Conservation (phyloP, 2,797 vertebrate species). For the Valencia hispanica region DNA sequence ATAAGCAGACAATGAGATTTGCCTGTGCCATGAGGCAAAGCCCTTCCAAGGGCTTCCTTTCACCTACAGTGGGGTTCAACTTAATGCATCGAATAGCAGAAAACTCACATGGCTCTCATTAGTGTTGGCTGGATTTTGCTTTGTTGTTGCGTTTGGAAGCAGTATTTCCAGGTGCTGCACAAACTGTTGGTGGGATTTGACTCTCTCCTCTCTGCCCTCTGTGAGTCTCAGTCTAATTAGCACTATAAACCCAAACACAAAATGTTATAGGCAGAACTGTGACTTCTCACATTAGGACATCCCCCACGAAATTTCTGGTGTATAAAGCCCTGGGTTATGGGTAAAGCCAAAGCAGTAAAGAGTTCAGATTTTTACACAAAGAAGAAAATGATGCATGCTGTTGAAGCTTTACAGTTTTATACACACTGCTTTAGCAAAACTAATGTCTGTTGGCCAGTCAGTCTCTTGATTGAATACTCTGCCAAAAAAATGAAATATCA, state of each 20-base stretch:
- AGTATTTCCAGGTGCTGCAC: constrained; percentile 10
- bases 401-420: not conserved
- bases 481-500: constrained; percentile 4
- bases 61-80: constrained; percentile 56
- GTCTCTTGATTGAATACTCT: not conserved
- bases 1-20: constrained; percentile 75
- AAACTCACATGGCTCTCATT: constrained; percentile 15
- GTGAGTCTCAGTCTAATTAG: constrained; percentile 49
- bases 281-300: constrained; percentile 29
- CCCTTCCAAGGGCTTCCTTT: constrained; percentile 62
- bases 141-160: constrained; percentile 30
- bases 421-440: not conserved
- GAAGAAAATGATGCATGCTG: not conserved
- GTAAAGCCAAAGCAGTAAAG: constrained; percentile 9
- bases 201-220: constrained; percentile 22
- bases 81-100: constrained; percentile 46
- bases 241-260: constrained; percentile 27
- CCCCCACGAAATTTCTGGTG: constrained; percentile 21
- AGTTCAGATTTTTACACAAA: constrained; percentile 24
- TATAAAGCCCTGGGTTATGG: constrained; percentile 18
- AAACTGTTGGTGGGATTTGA: constrained; percentile 32
- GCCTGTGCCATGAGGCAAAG: constrained; percentile 64
- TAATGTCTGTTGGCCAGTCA: constrained; percentile 2
- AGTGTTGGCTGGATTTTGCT: constrained; percentile 17
- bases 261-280: constrained; percentile 11